phyloP scores from a whole-genome alignment of 2,888 invertebrate species.

The Theretra japonica region DNA sequence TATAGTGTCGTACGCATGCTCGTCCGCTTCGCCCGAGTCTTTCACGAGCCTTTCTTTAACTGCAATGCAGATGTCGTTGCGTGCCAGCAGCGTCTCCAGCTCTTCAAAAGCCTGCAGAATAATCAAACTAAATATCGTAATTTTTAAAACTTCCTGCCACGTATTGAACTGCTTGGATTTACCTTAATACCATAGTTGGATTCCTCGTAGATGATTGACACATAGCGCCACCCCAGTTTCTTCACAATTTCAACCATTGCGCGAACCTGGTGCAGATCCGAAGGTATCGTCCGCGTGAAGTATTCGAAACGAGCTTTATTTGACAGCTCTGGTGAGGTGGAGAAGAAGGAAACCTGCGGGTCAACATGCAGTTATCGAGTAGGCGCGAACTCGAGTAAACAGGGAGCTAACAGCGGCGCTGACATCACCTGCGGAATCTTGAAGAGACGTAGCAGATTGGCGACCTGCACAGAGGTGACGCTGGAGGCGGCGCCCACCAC shows the following conservation, averaged over 20 bases:
- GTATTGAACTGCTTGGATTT: constrained; percentile 27
- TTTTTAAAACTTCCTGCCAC: neutral
- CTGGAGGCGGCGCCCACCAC: constrained; percentile 87
- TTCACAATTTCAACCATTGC: constrained; percentile 97
- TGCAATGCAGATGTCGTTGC: constrained; percentile 95
- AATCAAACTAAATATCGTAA: neutral
- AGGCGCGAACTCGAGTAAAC: constrained; percentile 1
- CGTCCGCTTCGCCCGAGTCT: constrained; percentile 96
- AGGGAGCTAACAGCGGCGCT: neutral
- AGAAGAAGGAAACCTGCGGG: constrained; percentile 95
- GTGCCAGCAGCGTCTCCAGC: constrained; percentile 92
- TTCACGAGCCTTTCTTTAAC: constrained; percentile 96
- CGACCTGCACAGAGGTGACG: constrained; percentile 98
- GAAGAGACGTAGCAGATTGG: constrained; percentile 92
- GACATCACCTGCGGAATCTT: constrained; percentile 90
- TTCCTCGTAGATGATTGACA: constrained; percentile 97
- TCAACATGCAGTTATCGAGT: constrained; percentile 29
- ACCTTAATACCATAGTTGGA: constrained; percentile 98
- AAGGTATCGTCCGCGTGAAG: constrained; percentile 96
- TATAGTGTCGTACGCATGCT: constrained; percentile 93
- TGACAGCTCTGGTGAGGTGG: constrained; percentile 96
- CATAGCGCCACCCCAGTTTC: constrained; percentile 95
- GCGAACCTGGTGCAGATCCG: constrained; percentile 96
- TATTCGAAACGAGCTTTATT: constrained; percentile 97
- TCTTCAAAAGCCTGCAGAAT: constrained; percentile 93